These are phyloP conservation scores for Heliangelus exortis DNA, from an alignment of 2,797 vertebrate species.

Conservation along the genomic window DNA sequence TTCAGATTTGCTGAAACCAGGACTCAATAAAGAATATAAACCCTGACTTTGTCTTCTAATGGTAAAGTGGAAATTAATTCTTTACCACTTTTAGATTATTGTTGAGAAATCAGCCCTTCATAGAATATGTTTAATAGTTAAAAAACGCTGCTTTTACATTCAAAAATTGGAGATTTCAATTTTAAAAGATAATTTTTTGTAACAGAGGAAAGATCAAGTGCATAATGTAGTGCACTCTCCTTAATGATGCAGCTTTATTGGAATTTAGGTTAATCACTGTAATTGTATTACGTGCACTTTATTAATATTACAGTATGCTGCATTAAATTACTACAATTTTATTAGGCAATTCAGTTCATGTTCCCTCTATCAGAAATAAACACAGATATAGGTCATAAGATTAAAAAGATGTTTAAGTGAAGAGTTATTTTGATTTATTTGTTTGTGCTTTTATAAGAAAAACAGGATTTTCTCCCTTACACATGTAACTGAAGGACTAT, in stretches of 20 bases:
- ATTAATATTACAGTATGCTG: constrained; percentile 4
- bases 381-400: not conserved
- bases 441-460: not conserved
- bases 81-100: not conserved
- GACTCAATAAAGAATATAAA: not conserved
- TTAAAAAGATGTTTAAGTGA: not conserved
- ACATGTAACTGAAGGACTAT: not conserved
- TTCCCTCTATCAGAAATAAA: not conserved
- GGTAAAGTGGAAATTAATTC: not conserved
- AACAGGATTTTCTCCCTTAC: not conserved
- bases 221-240: not conserved
- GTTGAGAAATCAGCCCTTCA: constrained; percentile 7
- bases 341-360: constrained; percentile 17
- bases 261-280: constrained; percentile 45
- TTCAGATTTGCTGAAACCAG: not conserved
- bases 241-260: constrained; percentile 28
- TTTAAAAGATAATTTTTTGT: constrained; percentile 46
- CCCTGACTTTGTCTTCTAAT: not conserved
- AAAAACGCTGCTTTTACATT: not conserved
- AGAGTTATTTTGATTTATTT: not conserved
- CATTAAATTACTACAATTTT: constrained; percentile 43
- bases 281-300: constrained; percentile 20
- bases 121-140: not conserved
- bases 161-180: not conserved
- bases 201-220: constrained; percentile 18